Evolutionary conservation across 2,888 invertebrate genomes (phyloP).

Genomic region (Serripes groenlandicus): DNA sequence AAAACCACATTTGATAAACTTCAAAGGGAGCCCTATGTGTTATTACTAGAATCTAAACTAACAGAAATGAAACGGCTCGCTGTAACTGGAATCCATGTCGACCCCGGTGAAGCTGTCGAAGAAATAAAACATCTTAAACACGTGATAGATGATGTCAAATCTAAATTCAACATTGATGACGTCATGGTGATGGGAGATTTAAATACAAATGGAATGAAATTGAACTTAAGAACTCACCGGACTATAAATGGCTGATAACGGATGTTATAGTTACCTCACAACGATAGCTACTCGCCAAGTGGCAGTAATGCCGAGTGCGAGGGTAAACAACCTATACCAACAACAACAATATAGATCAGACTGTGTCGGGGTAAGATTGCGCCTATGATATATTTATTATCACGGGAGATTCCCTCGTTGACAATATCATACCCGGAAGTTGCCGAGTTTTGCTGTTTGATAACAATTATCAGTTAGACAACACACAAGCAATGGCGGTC

Average conservation of each 20-base stretch:
- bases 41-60: conserved; percentile 60
- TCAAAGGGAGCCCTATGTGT: conserved; percentile 76
- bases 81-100: conserved; percentile 74
- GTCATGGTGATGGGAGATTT: conserved; percentile 79
- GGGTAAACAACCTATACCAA: no score
- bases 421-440: conserved; percentile 20
- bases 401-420: conserved; percentile 26
- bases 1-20: conserved; percentile 57
- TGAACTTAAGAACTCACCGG: conserved; percentile 62
- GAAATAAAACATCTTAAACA: conserved; percentile 71
- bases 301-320: no score
- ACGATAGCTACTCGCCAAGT: no score
- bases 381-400: conserved; percentile 79
- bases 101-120: conserved; percentile 72
- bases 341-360: conserved; percentile 79
- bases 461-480: conserved; percentile 27
- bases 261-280: no score
- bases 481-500: conserved; percentile 28
- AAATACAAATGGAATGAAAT: conserved; percentile 74
- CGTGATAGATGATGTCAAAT: conserved; percentile 67
- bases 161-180: conserved; percentile 62
- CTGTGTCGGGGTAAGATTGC: conserved; percentile 71
- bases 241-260: conserved; percentile 77
- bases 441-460: conserved; percentile 42
- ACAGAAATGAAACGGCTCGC: conserved; percentile 68